These are phyloP conservation scores for Eulemur coronatus DNA, from an alignment of 2,797 vertebrate genomes.

Conservation along the genomic window DNA sequence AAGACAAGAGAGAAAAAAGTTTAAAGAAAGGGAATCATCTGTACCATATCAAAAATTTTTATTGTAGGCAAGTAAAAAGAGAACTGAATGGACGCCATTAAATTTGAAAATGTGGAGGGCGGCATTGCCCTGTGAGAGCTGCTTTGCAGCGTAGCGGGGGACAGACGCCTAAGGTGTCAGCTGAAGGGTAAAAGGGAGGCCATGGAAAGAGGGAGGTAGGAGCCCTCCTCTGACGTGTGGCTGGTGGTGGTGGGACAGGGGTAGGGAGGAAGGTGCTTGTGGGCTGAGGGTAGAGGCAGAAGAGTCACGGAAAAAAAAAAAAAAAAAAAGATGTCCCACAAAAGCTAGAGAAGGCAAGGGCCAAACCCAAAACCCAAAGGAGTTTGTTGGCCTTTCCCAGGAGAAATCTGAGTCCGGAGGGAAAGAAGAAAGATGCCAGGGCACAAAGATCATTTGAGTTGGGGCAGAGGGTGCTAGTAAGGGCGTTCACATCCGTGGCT, in stretches of 20 bases:
- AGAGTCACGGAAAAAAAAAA: background rate
- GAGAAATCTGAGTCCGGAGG: background rate
- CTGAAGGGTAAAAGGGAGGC: background rate
- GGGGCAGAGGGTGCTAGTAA: accelerated
- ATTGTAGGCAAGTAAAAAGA: background rate
- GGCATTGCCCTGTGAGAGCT: background rate
- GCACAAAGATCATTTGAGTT: background rate
- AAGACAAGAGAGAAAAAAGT: background rate
- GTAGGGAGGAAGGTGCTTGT: background rate
- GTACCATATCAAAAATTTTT: background rate
- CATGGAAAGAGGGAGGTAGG: background rate
- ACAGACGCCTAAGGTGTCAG: background rate
- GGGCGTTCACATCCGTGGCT: background rate
- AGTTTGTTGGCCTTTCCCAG: background rate
- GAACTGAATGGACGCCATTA: background rate
- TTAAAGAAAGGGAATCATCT: background rate
- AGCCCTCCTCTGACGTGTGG: background rate
- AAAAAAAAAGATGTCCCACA: background rate
- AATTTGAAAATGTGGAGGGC: background rate
- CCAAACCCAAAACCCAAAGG: background rate
- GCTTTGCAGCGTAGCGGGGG: background rate
- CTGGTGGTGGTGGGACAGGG: background rate
- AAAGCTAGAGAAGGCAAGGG: background rate
- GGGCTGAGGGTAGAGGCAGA: background rate
- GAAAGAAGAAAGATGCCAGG: background rate